Evolutionary conservation across 2,113 vertebrate genomes (phyloP), one percentile per base, ranked within the genome.

Genomic region (Cercopithecus mona): DNA sequence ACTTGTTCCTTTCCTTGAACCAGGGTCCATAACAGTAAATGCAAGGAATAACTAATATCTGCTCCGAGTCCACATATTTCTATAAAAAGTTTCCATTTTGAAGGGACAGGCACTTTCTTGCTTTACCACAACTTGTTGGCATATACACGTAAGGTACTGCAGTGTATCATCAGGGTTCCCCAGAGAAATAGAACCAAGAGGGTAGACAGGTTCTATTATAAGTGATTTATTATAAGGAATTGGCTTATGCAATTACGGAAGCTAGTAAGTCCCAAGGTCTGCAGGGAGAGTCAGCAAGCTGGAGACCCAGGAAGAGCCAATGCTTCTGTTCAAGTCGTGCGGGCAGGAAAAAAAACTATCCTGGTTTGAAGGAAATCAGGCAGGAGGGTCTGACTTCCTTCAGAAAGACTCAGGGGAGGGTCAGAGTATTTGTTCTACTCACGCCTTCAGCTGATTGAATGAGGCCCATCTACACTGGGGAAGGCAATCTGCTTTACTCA

Each of bases 121-220:
- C 30, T 84, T 85, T 45, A 75, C 23, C 38, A n/a, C 23, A 23
- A 22, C 13, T 27, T 73, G 79, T 12, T 48, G 52, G 23, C 50
- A 7, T 5, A 20, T n/a, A 66, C 3, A 5, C 1, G 3, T 12
- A 75, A 9, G 25, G 25, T 9, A 79, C 16, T 9, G 4, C 6
- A 50, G 11, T 13, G 7, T 89, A 50, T 70, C 57, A 8, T 38
- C 80, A 23, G 17, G 17, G 61, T 30, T 82, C 66, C 79, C 43
- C 57, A 59, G 55, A 92, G 38, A 88, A 87, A 82, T 5, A 57
- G 52, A 66, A 23, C 7, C 13, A 75, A 8, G 13, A 48, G 22
- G 12, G 32, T 68, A 17, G 66, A 68, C 61, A 64, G 5, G 30
- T 32, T 64, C 61, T 64, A 32, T 64, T 32, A 32, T 64, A 64